These are phyloP conservation scores for Centropristis striata DNA, from an alignment of 2,113 vertebrate species.

Conservation along the genomic window DNA sequence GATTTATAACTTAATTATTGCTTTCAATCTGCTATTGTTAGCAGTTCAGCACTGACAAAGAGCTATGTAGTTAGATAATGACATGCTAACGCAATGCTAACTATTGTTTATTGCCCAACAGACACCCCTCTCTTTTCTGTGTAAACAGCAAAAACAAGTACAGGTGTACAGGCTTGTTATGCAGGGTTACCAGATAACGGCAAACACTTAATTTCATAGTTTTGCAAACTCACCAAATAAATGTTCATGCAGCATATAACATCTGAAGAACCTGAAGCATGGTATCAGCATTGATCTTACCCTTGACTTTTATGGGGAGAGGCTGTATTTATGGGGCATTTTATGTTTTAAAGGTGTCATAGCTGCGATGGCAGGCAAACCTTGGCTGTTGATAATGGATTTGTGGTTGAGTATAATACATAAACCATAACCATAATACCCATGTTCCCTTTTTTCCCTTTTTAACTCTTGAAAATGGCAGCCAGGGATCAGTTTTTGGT, in stretches of 20 bases:
- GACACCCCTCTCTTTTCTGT: not conserved
- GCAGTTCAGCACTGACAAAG: not conserved
- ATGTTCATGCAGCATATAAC: not conserved
- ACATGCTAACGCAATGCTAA: not conserved
- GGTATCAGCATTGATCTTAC: not conserved
- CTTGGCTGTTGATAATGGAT: not conserved
- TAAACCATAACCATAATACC: too few relatives aligned
- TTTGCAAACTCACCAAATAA: not conserved
- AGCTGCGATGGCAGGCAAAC: not conserved
- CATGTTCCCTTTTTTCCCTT: too few relatives aligned
- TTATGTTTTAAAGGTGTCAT: not conserved
- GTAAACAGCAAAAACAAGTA: not conserved
- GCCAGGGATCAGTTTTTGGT: too few relatives aligned
- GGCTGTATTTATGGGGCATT: not conserved
- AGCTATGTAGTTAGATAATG: not conserved
- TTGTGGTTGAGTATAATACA: not conserved
- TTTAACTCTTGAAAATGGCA: too few relatives aligned
- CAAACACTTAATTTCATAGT: not conserved
- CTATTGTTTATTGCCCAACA: not conserved
- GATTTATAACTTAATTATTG: not conserved
- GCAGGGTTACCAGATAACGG: not conserved
- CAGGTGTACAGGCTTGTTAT: not conserved
- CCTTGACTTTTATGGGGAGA: not conserved
- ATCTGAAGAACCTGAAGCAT: not conserved
- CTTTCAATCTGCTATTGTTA: not conserved